Conservation (phyloP, 1,140 invertebrate species). For the Nasonia giraulti region DNA sequence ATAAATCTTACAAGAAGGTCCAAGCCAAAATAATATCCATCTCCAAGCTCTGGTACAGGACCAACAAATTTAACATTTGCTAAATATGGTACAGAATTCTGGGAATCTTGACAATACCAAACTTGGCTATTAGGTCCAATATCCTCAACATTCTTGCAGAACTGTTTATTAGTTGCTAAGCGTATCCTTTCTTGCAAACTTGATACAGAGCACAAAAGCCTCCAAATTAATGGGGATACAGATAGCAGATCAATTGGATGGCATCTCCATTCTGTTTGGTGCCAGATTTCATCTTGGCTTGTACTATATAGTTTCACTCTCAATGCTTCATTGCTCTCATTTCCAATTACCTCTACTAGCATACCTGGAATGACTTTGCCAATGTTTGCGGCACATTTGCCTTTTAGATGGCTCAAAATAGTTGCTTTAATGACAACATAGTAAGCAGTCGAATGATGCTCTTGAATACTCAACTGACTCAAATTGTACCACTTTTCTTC, state of each 20-base stretch:
- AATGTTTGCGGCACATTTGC: slow-evolving; percentile 61
- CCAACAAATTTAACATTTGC: slow-evolving; percentile 75
- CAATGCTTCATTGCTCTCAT: slow-evolving; percentile 54
- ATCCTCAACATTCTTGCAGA: slow-evolving; percentile 70
- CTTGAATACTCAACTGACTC: slow-evolving; percentile 15
- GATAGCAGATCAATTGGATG: slow-evolving; percentile 61
- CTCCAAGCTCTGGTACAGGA: slow-evolving; percentile 72
- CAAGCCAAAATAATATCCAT: slow-evolving; percentile 76
- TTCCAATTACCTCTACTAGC: slow-evolving; percentile 61
- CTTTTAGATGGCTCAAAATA: slow-evolving; percentile 59
- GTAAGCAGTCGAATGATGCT: slow-evolving; percentile 45
- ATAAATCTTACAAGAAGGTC: slow-evolving; percentile 74
- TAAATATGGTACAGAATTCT: slow-evolving; percentile 55
- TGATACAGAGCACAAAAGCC: slow-evolving; percentile 71
- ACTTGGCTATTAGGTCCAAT: slow-evolving; percentile 63
- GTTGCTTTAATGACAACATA: slow-evolving; percentile 62
- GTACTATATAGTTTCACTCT: slow-evolving; percentile 54
- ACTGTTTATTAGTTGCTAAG: slow-evolving; percentile 69
- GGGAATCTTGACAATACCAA: slow-evolving; percentile 57
- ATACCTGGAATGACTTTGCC: slow-evolving; percentile 59
- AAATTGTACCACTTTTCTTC: slow-evolving; percentile 30
- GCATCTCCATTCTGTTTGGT: slow-evolving; percentile 67
- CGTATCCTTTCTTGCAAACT: slow-evolving; percentile 72
- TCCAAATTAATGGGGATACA: slow-evolving; percentile 71
- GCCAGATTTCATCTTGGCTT: slow-evolving; percentile 59